Evolutionary conservation across 2,888 invertebrate species (phyloP), one percentile per base, ranked within the genome.

Genomic region (Drosophila dives): DNA sequence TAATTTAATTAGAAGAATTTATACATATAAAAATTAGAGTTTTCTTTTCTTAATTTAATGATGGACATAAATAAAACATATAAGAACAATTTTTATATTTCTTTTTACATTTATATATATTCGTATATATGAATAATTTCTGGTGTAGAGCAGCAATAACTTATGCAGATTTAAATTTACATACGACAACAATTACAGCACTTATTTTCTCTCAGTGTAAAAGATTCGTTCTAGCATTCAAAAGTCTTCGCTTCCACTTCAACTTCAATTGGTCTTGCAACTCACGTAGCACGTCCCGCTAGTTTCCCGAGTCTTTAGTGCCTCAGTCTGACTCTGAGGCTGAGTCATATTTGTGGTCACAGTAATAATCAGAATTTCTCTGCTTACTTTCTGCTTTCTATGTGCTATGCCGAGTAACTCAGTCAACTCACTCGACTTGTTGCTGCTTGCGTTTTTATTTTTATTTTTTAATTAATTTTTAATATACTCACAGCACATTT

Each of bases 401-500:
- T 54, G 58, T 23, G 42, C 23, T 45, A 23, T 45, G 55, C 10
- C 36, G 29, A 53, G 34, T 45, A 40, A 40, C 29, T 8, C 45
- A 23, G 45, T 45, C 45, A 45, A 23, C 45, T 45, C 45, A n/a
- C 68, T 48, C 53, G 38, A 45, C 53, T 56, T 48, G 45, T 45
- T 40, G 36, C 29, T 51, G 34, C 17, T 45, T 54, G 38, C 15
- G 29, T 55, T 55, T 38, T 29, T 55, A 55, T 80, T 36, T 36
- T 36, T 36, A 36, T 23, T 45, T 81, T 80, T 77, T 84, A 86
- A 84, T 84, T 84, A 86, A 84, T 86, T 86, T 81, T 84, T 68
- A 75, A 75, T 78, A 67, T 45, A 70, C 74, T 65, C 53, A 50
- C 59, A n/a, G 38, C 62, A 54, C 68, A 64, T 55, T 83, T 70